These are phyloP conservation scores for Ptyas mucosa DNA, from an alignment of 2,113 vertebrate genomes.

Conservation along the genomic window DNA sequence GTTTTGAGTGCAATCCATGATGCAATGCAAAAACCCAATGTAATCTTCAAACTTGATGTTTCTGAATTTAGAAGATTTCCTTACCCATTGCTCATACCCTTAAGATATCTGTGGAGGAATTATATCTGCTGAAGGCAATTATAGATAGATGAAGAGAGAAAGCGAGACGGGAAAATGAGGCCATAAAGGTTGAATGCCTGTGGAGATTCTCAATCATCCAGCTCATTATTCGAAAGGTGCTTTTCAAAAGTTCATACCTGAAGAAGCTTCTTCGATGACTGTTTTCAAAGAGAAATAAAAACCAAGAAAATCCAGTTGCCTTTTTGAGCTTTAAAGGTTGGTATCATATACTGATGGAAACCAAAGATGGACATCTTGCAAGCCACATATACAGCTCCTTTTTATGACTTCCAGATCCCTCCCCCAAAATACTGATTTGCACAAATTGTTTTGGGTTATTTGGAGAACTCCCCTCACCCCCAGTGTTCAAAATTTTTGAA, in stretches of 20 bases:
- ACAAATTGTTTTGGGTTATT: neutral
- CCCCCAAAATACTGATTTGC: neutral
- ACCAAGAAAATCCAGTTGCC: neutral
- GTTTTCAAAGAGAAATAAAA: neutral
- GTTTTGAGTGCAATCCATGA: neutral
- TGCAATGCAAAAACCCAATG: neutral
- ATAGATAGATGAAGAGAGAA: neutral
- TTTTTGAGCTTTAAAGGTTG: conserved; percentile 52
- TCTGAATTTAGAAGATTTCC: neutral
- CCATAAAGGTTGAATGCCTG: conserved; percentile 38
- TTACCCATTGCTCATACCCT: neutral
- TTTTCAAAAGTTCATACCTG: neutral
- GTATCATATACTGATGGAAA: conserved; percentile 48
- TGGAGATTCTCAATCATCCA: neutral
- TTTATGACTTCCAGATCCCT: neutral
- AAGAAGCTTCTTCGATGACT: neutral
- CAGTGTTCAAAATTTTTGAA: neutral
- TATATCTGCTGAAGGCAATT: neutral
- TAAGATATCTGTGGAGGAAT: neutral
- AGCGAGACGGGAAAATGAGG: conserved; percentile 45
- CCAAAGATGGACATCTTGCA: neutral
- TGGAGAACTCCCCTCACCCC: neutral
- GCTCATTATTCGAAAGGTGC: neutral
- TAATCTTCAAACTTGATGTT: neutral
- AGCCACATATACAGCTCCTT: neutral